A percentile compares a stretch with the other conserved stretches of the same genome.
Evolutionary conservation across 2,113 vertebrate species (phyloP).

Genomic region (Heterocephalus glaber): DNA sequence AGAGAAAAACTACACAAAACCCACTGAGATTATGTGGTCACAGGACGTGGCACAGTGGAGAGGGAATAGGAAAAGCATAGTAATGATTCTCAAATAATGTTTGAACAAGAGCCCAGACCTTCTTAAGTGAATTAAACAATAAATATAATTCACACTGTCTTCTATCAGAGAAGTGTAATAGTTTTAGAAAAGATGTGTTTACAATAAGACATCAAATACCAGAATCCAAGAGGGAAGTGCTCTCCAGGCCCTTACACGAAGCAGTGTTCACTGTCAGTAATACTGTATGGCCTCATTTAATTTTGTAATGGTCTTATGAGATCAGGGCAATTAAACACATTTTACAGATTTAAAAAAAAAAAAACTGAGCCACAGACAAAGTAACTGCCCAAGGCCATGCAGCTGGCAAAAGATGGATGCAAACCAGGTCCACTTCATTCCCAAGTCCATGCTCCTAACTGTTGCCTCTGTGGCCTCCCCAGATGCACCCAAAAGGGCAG

Average conservation of each 20-base stretch:
- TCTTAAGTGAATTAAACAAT: constrained; percentile 6
- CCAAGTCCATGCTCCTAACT: neutral
- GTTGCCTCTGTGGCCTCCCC: neutral
- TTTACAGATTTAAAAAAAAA: constrained; percentile 8
- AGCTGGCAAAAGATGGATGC: neutral
- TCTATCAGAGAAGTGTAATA: neutral
- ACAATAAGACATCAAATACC: neutral
- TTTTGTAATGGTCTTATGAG: neutral
- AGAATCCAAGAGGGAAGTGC: neutral
- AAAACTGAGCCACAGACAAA: constrained; percentile 30
- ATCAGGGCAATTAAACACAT: constrained; percentile 25
- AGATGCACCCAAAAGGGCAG: neutral
- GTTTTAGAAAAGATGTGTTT: neutral
- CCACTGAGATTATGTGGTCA: neutral
- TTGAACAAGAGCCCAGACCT: neutral
- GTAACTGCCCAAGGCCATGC: constrained; percentile 40
- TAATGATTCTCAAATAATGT: neutral
- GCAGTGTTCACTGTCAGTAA: fast-evolving
- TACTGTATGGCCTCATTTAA: too few relatives aligned
- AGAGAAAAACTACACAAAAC: neutral
- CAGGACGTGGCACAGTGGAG: neutral
- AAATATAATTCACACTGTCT: neutral
- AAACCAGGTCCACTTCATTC: neutral
- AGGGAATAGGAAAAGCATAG: neutral
- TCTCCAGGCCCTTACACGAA: neutral